phyloP scores from a whole-genome alignment of 1,140 invertebrate genomes.

The Drosophila serrata region DNA sequence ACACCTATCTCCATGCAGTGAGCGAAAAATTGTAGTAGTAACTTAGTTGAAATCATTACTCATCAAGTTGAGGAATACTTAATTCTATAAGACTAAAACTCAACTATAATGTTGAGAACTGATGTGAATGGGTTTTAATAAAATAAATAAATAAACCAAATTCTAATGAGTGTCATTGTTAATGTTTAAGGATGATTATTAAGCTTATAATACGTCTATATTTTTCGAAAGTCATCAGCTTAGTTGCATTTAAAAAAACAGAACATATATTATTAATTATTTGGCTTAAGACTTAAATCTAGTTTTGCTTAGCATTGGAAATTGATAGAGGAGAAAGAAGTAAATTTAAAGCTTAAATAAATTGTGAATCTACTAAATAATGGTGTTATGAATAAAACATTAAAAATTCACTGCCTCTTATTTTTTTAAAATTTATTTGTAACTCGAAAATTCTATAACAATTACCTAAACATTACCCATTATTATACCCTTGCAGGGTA shows the following conservation, averaged over 20 bases:
- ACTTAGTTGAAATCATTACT: neutral
- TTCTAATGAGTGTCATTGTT: constrained; percentile 6
- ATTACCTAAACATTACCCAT: too few species aligned
- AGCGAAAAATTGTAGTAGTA: neutral
- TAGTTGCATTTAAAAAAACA: neutral
- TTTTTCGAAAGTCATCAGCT: neutral
- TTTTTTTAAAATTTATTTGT: too few species aligned
- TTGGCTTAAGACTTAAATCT: neutral
- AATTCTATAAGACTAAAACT: neutral
- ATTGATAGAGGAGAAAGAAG: neutral
- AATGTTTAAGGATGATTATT: neutral
- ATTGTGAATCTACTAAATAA: too few species aligned
- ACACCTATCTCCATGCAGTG: constrained; percentile 12
- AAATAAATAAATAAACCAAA: neutral
- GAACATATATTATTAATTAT: neutral
- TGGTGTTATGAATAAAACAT: too few species aligned
- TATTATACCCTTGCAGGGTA: too few species aligned
- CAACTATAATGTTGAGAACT: neutral
- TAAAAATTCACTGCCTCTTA: too few species aligned
- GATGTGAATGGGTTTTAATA: neutral
- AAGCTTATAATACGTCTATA: neutral
- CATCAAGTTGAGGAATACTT: neutral
- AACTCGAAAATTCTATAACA: too few species aligned
- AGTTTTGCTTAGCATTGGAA: too few species aligned
- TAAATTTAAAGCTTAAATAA: too few species aligned